Evolutionary conservation across 2,113 vertebrate species (phyloP).

Genomic region (Semnopithecus entellus): DNA sequence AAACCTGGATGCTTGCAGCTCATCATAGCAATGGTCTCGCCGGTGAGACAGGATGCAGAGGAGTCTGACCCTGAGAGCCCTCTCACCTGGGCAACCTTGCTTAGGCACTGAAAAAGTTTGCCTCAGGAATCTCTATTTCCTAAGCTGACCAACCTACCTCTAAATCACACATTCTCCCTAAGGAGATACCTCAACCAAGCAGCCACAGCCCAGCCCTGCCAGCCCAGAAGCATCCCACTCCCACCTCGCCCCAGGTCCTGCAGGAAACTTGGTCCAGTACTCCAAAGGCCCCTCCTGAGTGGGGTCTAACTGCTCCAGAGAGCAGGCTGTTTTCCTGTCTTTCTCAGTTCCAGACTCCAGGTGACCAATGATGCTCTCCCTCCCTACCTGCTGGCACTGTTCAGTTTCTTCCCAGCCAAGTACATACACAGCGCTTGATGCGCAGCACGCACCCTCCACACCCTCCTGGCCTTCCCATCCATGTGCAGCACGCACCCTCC

Average conservation of each 20-base stretch:
- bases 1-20: not conserved
- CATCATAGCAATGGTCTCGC: not conserved
- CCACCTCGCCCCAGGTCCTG: not conserved
- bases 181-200: not conserved
- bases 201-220: not conserved
- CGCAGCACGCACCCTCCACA: not conserved
- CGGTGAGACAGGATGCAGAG: not conserved
- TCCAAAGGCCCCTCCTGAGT: not conserved
- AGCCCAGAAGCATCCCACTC: not conserved
- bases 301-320: not conserved
- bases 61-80: not conserved
- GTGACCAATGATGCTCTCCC: not conserved
- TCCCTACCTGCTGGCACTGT: not conserved
- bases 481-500: too few relatives aligned
- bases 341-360: not conserved
- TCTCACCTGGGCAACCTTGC: not conserved
- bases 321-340: not conserved
- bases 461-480: not conserved
- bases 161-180: not conserved
- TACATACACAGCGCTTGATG: not conserved
- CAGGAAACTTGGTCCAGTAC: not conserved
- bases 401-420: not conserved
- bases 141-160: not conserved
- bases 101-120: not conserved
- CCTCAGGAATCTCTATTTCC: not conserved